Percentiles rank a stretch among this genome's conserved stretches.
phyloP scores from a whole-genome alignment of 2,113 vertebrate genomes.

The Actinemys pallida region DNA sequence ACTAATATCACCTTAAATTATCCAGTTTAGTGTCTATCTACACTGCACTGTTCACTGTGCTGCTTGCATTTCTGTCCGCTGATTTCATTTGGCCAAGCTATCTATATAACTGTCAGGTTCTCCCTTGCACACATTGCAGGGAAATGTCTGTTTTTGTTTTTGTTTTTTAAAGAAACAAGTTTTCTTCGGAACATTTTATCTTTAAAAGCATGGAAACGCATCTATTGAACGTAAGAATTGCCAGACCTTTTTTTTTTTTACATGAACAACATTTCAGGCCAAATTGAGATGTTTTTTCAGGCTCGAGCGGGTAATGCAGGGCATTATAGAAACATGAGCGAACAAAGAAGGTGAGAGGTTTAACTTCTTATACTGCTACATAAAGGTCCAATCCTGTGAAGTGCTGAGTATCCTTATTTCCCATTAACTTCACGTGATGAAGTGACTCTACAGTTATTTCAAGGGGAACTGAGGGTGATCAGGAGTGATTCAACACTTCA shows the following conservation, averaged over 20 bases:
- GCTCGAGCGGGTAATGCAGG: not conserved
- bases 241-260: not conserved
- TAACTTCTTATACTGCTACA: not conserved
- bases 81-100: not conserved
- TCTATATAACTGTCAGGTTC: not conserved
- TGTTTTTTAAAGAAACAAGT: not conserved
- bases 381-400: not conserved
- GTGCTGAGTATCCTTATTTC: not conserved
- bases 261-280: not conserved
- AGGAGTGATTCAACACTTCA: not conserved
- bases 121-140: accelerated
- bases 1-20: not conserved
- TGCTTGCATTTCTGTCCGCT: not conserved
- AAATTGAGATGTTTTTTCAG: not conserved
- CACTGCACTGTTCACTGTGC: not conserved
- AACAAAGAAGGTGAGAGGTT: not conserved
- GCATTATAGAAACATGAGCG: not conserved
- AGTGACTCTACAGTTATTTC: not conserved
- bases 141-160: not conserved
- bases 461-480: not conserved
- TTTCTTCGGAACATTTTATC: not conserved
- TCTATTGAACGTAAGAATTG: not conserved
- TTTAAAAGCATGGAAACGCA: not conserved
- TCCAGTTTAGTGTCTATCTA: not conserved
- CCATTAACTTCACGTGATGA: not conserved